Evolutionary conservation across 2,888 invertebrate species (phyloP).

Genomic region (Calephelis perditalis): DNA sequence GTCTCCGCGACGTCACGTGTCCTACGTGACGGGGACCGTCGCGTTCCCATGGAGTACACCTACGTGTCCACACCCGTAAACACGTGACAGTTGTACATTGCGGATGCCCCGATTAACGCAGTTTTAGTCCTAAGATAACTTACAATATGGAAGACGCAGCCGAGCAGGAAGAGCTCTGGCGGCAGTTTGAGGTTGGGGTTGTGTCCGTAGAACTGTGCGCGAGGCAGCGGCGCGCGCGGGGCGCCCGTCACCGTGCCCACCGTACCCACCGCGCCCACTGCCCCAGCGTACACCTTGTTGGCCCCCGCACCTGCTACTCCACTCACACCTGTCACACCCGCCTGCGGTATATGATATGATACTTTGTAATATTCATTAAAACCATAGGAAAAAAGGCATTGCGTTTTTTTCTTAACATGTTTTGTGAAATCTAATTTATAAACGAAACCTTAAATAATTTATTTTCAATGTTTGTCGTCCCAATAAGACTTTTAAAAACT

Average conservation of each 20-base stretch:
- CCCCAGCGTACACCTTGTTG: constrained; percentile 22
- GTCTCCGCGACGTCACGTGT: too few relatives aligned
- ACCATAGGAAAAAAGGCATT: constrained; percentile 45
- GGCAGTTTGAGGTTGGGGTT: constrained; percentile 94
- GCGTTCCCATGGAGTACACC: too few relatives aligned
- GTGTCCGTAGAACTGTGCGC: constrained; percentile 93
- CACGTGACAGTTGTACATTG: too few relatives aligned
- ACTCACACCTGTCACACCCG: constrained; percentile 37
- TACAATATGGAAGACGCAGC: constrained; percentile 94
- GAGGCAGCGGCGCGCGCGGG: constrained; percentile 76
- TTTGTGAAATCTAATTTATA: too few relatives aligned
- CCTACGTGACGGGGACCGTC: too few relatives aligned
- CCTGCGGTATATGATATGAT: constrained; percentile 23
- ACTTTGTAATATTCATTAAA: too few relatives aligned
- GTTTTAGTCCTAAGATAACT: constrained; percentile 32
- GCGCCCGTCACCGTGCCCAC: constrained; percentile 56
- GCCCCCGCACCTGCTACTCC: constrained; percentile 25
- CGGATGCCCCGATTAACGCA: too few relatives aligned
- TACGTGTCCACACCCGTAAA: too few relatives aligned
- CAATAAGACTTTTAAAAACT: too few relatives aligned
- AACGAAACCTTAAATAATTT: too few relatives aligned
- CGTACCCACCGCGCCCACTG: constrained; percentile 19
- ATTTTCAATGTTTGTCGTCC: too few relatives aligned
- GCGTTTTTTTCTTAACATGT: too few relatives aligned
- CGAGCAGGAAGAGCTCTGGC: constrained; percentile 91